phyloP scores from a whole-genome alignment of 2,113 vertebrate species.

The Upupa epops region DNA sequence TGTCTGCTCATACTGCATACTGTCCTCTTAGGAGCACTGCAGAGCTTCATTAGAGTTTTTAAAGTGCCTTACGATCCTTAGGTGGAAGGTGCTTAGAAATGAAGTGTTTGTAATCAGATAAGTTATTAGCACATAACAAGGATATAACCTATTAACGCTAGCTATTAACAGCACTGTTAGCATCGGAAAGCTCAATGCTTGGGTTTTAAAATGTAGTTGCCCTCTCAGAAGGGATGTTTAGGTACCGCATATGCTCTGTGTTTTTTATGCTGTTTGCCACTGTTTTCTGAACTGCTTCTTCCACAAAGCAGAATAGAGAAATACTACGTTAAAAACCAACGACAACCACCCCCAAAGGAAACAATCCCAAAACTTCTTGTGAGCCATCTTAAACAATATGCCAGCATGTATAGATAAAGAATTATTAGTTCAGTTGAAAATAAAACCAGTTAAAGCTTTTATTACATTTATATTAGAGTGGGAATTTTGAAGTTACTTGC shows the following conservation, averaged over 20 bases:
- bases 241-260: neutral
- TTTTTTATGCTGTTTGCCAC: neutral
- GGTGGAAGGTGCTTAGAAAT: constrained; percentile 13
- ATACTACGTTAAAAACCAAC: neutral
- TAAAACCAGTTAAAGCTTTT: neutral
- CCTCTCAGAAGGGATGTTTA: neutral
- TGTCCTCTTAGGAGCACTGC: constrained; percentile 41
- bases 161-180: neutral
- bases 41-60: constrained; percentile 27
- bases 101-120: constrained; percentile 22
- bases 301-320: neutral
- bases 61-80: constrained; percentile 22
- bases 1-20: neutral
- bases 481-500: neutral
- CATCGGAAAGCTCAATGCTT: neutral
- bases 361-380: neutral
- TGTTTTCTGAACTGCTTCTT: neutral
- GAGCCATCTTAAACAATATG: neutral
- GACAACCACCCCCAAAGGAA: no score
- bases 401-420: neutral
- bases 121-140: constrained; percentile 9
- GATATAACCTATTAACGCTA: constrained; percentile 6
- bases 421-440: neutral
- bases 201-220: neutral
- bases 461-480: neutral